Base-by-base conservation (phyloP, 2,797 vertebrate species). In the Helostoma temminkii region DNA sequence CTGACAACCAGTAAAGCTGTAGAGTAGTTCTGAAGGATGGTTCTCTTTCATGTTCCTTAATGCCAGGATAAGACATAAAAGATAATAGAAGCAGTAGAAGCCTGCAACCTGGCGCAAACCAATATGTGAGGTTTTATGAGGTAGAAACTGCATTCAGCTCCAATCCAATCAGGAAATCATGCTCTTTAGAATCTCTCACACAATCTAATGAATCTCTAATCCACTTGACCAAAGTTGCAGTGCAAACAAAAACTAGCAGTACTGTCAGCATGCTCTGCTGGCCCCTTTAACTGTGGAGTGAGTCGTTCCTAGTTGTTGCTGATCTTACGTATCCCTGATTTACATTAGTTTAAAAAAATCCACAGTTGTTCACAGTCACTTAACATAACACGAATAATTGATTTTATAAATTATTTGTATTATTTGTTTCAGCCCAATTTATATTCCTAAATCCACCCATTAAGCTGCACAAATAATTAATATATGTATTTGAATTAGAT, bases 101-200 rank as follows among this genome's bases (percentile, higher is more conserved):
- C 11, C 43, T 16, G 52, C 25, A 66, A 59, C 56, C 32, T 16
- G 18, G n/a, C 56, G n/a, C 21, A 34, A 56, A 57, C 18, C 57
- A 66, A 34, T 36, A 55, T n/a, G 8, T n/a, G n/a, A 4, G 10
- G n/a, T 3, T 43, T 8, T 19, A 43, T 43, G n/a, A 43, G 41
- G n/a, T 41, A 41, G 21, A 45, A 25, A 55, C 21, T 48, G 30
- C 39, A 26, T 55, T 26, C 26, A 64, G 9, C 36, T 4, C 42
- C 39, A 43, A 43, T 3, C 5, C 21, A 22, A 53, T 12, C 26
- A 18, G 6, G 2, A 24, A 47, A 25, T 10, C 1, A 47, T 47
- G 2, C 12, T 41, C 9, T 43, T 43, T 10, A 19, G 0, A 24
- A 24, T 6, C 5, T 30, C 3, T 18, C 9, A 11, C 18, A 48